Conservation (phyloP, 2,113 vertebrate species). For the Strix aluco region DNA sequence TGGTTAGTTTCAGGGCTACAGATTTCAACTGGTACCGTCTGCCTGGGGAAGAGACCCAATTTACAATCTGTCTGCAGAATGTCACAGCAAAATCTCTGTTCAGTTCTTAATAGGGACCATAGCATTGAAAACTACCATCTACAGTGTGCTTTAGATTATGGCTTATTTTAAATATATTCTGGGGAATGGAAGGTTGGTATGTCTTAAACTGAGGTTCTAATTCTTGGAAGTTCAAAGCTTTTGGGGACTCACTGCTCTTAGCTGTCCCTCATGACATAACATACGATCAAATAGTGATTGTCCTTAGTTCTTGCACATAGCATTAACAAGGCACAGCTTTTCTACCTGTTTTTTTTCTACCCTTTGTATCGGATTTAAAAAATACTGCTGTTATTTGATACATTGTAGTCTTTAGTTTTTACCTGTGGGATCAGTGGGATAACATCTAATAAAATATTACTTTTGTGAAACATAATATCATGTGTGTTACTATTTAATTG, state of each 20-base stretch:
- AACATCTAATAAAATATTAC: not conserved
- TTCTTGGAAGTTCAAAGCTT: not conserved
- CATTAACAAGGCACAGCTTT: not conserved
- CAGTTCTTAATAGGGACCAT: not conserved
- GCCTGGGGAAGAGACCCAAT: not conserved
- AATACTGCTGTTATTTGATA: not conserved
- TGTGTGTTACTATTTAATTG: not conserved
- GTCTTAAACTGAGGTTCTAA: not conserved
- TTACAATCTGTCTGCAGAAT: not conserved
- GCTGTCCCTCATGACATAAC: not conserved
- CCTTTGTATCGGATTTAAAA: not conserved
- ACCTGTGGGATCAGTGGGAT: not conserved
- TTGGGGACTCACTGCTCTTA: not conserved
- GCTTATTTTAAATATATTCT: not conserved
- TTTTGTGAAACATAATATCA: not conserved
- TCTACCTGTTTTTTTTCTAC: not conserved
- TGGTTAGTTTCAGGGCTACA: not conserved
- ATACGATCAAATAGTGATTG: not conserved
- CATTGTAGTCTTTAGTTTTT: not conserved
- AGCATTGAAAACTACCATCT: not conserved
- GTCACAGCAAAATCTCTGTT: not conserved
- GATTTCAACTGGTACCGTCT: not conserved
- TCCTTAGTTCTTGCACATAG: not conserved
- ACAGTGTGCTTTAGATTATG: not conserved
- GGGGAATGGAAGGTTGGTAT: rapidly evolving